A percentile compares a stretch with the other conserved stretches of the same genome.
phyloP scores from a whole-genome alignment of 2,888 invertebrate species.

The Tetragonula carbonaria region DNA sequence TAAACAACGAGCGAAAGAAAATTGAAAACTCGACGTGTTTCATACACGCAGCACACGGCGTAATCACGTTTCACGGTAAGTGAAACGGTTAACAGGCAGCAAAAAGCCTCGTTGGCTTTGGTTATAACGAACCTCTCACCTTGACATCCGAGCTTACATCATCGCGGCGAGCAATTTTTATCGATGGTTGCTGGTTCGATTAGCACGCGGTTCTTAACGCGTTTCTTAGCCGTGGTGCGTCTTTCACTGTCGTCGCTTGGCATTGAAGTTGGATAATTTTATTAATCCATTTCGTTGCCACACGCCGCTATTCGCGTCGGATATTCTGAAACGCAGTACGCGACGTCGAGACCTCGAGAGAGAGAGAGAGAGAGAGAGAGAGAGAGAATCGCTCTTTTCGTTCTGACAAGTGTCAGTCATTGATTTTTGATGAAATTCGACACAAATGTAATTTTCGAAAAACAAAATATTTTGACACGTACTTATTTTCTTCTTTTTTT shows the following conservation, averaged over 20 bases:
- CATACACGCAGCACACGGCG: not conserved
- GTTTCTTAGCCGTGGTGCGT: constrained; percentile 16
- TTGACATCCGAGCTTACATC: constrained; percentile 65
- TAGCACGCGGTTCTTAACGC: constrained; percentile 35
- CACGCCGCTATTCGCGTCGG: not conserved
- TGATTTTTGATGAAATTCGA: too few relatives aligned
- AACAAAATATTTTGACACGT: too few relatives aligned
- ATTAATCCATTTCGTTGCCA: constrained; percentile 24
- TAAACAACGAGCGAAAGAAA: not conserved
- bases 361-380: too few relatives aligned
- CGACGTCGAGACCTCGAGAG: not conserved
- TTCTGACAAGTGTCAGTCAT: too few relatives aligned
- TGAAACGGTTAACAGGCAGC: constrained; percentile 34
- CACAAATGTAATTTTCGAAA: too few relatives aligned
- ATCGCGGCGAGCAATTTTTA: constrained; percentile 59
- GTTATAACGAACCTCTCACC: constrained; percentile 57
- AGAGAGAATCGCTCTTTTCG: not conserved
- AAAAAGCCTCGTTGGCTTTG: constrained; percentile 49
- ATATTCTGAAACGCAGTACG: not conserved
- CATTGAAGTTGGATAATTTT: constrained; percentile 37
- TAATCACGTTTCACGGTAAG: constrained; percentile 29
- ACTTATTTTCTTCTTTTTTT: too few relatives aligned
- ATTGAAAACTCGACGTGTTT: constrained; percentile 6
- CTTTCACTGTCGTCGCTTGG: constrained; percentile 26
- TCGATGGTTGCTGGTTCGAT: constrained; percentile 40